Evolutionary conservation across 2,888 invertebrate species (phyloP), one percentile per base, ranked within the genome.

Genomic region (Mactromeris polynyma): DNA sequence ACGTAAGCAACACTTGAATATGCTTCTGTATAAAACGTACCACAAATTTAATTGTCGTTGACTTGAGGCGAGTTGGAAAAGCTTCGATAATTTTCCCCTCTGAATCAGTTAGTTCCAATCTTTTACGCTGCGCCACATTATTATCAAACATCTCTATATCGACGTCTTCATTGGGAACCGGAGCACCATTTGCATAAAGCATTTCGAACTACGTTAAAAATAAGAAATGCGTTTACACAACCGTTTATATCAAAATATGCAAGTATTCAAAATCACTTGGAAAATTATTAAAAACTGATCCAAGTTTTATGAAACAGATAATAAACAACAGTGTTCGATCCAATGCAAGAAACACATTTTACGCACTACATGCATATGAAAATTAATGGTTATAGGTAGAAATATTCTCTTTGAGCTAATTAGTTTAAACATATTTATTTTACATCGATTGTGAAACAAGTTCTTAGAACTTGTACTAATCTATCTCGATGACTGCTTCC

Each of bases 141-240:
- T 82, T 64, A 17, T 69, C 33, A 33, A 69, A 31, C 69, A 83
- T 42, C 0, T 46, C 2, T 4, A 73, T 33, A 1, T 33, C 11
- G 26, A 83, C 3, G 0, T 19, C 21, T 73, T 73, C 17, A 26
- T 42, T 26, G 2, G 33, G 6, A n/a, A 38, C 83, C 21, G 83
- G 83, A 2, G 40, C 21, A n/a, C 83, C 87, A 58, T 87, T 87
- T 19, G 80, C 64, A 79, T 31, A 69, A 21, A 40, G 21, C 46
- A 87, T 31, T 17, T 87, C 83, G 11, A 80, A 21, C 85, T 85
- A n/a, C 14, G 4, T 36, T 19, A 58, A 73, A 64, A 21, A n/a
- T 33, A 73, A 33, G 26, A 73, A 33, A 73, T 36, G 36, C 11
- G 17, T 46, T 46, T 46, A 26, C 2, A 58, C 9, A 58, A 1